Evolutionary conservation across 2,888 invertebrate species (phyloP).

Genomic region (Amphipoea lucens): DNA sequence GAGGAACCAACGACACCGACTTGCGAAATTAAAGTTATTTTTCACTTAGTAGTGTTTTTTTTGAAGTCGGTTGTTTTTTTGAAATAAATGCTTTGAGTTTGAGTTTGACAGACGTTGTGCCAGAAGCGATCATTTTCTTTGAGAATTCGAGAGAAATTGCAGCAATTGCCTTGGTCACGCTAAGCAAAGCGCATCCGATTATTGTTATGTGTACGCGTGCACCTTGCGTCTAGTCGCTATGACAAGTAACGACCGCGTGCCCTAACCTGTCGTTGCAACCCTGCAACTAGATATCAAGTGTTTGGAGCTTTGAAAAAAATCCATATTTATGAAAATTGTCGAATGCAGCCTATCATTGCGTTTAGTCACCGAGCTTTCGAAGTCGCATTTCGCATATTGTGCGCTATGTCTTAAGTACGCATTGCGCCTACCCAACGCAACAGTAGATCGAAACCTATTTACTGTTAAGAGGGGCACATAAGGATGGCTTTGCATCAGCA

Average conservation of each 20-base stretch:
- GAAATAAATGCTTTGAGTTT: background rate
- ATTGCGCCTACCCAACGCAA: conserved; percentile 44
- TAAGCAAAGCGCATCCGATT: too few relatives aligned
- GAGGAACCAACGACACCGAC: too few relatives aligned
- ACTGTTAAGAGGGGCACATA: conserved; percentile 52
- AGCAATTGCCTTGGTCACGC: background rate
- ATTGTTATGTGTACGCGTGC: too few relatives aligned
- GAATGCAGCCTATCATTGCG: background rate
- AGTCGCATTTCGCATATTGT: background rate
- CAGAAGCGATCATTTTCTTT: background rate
- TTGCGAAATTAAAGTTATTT: too few relatives aligned
- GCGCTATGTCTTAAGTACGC: conserved; percentile 41
- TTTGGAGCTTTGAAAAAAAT: background rate
- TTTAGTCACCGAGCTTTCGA: background rate
- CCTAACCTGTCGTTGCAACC: background rate
- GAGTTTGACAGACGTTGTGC: background rate
- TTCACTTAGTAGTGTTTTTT: too few relatives aligned
- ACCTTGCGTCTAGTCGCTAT: too few relatives aligned
- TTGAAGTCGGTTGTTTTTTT: too few relatives aligned
- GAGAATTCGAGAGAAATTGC: background rate
- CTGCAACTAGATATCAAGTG: background rate
- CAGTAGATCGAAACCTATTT: conserved; percentile 54
- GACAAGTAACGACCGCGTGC: too few relatives aligned
- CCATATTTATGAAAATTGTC: background rate
- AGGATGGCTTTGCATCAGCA: conserved; percentile 62